Evolutionary conservation across 2,888 invertebrate genomes (phyloP).

Genomic region (Hypomecis atomaria): DNA sequence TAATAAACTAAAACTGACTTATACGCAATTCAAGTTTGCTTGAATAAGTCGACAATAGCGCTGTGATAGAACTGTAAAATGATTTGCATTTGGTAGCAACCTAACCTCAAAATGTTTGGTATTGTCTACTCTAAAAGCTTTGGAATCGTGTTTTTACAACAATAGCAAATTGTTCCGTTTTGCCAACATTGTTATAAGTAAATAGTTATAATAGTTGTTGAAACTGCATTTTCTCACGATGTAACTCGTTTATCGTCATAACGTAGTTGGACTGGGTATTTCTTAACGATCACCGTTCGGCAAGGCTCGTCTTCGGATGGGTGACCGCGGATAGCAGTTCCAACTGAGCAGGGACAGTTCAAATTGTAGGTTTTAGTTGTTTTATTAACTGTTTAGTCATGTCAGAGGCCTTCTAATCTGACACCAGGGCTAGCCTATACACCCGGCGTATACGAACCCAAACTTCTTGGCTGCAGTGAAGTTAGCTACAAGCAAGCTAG

Average conservation of each 20-base stretch:
- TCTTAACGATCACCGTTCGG: neutral
- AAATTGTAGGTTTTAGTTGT: too few species aligned
- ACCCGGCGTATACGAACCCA: too few species aligned
- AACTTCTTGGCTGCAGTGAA: too few species aligned
- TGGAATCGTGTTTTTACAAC: constrained; percentile 7
- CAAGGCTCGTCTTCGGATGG: neutral
- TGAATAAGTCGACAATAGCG: neutral
- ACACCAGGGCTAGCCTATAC: too few species aligned
- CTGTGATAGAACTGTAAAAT: neutral
- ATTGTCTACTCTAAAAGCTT: constrained; percentile 5
- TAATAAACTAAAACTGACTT: neutral
- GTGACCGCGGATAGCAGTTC: too few species aligned
- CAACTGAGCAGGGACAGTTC: too few species aligned
- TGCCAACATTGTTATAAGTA: too few species aligned
- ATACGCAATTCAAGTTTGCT: neutral
- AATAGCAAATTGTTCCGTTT: constrained; percentile 8
- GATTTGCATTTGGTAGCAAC: neutral
- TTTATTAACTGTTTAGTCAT: too few species aligned
- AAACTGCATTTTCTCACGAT: neutral
- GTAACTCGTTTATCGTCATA: neutral
- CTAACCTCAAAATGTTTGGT: constrained; percentile 10
- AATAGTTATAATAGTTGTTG: too few species aligned
- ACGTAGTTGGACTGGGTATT: too few species aligned
- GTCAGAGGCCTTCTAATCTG: too few species aligned
- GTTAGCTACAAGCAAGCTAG: too few species aligned